phyloP scores from a whole-genome alignment of 1,140 invertebrate species.

The Akabosia matsudoensis region DNA sequence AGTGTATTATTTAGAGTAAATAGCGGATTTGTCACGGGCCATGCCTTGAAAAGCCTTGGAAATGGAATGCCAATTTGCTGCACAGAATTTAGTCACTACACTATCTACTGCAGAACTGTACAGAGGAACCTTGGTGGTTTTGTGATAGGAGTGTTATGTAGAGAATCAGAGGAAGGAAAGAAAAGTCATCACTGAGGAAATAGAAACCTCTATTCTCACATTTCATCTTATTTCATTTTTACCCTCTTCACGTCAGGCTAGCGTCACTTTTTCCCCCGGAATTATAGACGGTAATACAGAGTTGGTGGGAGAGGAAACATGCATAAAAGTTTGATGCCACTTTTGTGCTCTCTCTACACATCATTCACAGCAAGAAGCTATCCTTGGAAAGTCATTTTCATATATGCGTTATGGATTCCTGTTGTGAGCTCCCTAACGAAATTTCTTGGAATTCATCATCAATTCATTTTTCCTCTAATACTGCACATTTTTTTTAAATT shows the following conservation, averaged over 20 bases:
- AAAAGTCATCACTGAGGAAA: constrained; percentile 13
- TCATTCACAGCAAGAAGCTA: neutral
- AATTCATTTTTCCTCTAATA: neutral
- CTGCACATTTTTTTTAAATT: neutral
- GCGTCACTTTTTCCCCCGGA: neutral
- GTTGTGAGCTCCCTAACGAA: neutral
- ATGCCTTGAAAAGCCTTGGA: too few relatives aligned
- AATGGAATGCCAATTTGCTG: too few relatives aligned
- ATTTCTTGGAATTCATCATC: neutral
- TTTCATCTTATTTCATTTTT: neutral
- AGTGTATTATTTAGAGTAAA: too few relatives aligned
- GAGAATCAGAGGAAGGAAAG: neutral
- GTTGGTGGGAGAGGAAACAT: neutral
- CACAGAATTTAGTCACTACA: neutral
- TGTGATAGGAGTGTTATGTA: neutral
- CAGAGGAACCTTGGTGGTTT: neutral
- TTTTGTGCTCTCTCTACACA: neutral
- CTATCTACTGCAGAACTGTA: neutral
- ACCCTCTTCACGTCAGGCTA: neutral
- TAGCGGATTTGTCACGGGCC: too few relatives aligned
- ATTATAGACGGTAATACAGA: too few relatives aligned
- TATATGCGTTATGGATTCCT: neutral
- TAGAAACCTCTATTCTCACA: neutral
- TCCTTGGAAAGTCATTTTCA: neutral
- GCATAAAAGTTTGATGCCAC: neutral